These are phyloP conservation scores for Drosophila azteca DNA, from an alignment of 1,140 invertebrate genomes.

Conservation along the genomic window DNA sequence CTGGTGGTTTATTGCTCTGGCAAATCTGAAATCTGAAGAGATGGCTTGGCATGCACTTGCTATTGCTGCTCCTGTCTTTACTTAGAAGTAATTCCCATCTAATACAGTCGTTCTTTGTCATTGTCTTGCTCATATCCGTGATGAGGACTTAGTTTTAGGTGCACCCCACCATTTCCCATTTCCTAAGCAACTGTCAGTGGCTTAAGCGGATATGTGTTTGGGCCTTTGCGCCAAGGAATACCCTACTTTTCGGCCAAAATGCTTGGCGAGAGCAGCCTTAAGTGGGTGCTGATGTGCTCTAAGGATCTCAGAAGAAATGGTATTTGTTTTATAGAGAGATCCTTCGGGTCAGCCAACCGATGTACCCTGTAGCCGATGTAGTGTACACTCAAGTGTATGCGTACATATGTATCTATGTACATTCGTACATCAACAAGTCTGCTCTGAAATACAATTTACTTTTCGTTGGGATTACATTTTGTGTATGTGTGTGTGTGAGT, in stretches of 20 bases:
- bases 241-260: too few relatives aligned
- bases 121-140: slow-evolving; percentile 59
- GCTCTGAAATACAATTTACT: slow-evolving; percentile 78
- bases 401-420: not conserved
- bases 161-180: slow-evolving; percentile 1
- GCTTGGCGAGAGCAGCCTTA: too few relatives aligned
- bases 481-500: slow-evolving; percentile 31
- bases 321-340: too few relatives aligned
- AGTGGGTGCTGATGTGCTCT: too few relatives aligned
- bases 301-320: too few relatives aligned
- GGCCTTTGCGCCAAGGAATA: too few relatives aligned
- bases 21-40: slow-evolving; percentile 6
- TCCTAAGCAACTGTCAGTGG: slow-evolving; percentile 29
- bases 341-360: not conserved
- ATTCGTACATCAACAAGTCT: slow-evolving; percentile 73
- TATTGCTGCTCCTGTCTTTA: slow-evolving; percentile 16
- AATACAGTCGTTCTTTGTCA: slow-evolving; percentile 54
- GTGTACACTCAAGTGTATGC: slow-evolving; percentile 13
- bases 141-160: slow-evolving; percentile 59
- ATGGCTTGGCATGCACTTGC: slow-evolving; percentile 25
- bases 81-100: slow-evolving; percentile 50
- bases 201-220: not conserved
- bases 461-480: slow-evolving; percentile 72
- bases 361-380: slow-evolving; percentile 17
- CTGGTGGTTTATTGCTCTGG: slow-evolving; percentile 37